Conservation (phyloP, 2,797 vertebrate genomes). For the Moxostoma hubbsi region DNA sequence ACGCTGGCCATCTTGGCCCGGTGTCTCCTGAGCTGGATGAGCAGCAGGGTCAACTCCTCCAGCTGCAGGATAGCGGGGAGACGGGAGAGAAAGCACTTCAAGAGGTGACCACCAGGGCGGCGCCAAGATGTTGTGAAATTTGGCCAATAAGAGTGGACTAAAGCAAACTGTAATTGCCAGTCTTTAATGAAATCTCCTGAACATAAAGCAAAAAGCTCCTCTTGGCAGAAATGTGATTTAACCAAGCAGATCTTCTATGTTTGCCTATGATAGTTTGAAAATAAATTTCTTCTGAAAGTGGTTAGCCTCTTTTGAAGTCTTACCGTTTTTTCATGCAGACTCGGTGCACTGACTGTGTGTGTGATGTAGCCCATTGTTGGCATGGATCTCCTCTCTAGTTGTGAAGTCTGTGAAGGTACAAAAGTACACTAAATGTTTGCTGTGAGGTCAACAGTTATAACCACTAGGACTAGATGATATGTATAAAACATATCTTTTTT, state of each 20-base stretch:
- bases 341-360: constrained; percentile 97
- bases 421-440: background rate
- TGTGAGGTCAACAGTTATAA: no score
- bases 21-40: constrained; percentile 96
- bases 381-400: constrained; percentile 89
- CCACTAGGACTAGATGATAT: no score
- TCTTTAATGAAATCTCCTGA: constrained; percentile 9
- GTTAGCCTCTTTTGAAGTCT: constrained; percentile 55
- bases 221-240: constrained; percentile 11
- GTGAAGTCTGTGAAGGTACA: constrained; percentile 79
- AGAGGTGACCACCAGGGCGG: constrained; percentile 27
- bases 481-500: no score
- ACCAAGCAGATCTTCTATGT: background rate
- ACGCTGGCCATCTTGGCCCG: constrained; percentile 94
- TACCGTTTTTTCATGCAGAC: constrained; percentile 98
- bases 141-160: constrained; percentile 73
- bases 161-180: constrained; percentile 41
- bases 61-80: constrained; percentile 87
- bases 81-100: constrained; percentile 71
- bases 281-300: background rate
- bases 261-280: background rate
- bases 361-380: constrained; percentile 98
- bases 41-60: constrained; percentile 97
- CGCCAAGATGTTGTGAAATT: constrained; percentile 29
- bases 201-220: background rate